Base-by-base conservation (phyloP, 2,888 invertebrate species). In the Bimastos eiseni region DNA sequence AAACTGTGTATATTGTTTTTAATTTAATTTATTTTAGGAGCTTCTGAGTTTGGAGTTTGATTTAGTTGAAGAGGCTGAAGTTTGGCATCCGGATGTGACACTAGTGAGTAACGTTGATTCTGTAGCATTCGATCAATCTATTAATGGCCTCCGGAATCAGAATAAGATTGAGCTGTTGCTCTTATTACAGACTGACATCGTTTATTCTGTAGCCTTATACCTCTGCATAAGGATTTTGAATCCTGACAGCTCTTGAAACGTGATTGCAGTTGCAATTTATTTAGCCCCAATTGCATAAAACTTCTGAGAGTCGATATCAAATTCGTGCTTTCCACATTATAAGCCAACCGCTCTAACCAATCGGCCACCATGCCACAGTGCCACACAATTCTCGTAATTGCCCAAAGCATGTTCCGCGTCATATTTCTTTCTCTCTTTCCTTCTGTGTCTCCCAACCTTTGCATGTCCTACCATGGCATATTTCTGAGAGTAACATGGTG, bases 21-120 rank as follows among this genome's bases (percentile, higher is more conserved):
- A 6, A 24, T 83, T 30, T 38, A 3, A 83, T 36, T 89, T 33
- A 34, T 83, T 90, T 8, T 91, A 95, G 94, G 94, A 94, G 89
- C 93, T 96, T 88, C 93, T 96, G 44, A 93, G 94, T 24, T 93
- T 96, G n/a, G 93, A 94, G 91, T 96, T 95, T 93, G 93, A 94
- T 84, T 93, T 94, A 91, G 92, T 95, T n/a, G 91, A 93, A 30
- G 93, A 94, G 92, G 94, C 95, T 17, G 94, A 95, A 83, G 94
- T 94, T 6, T 96, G 96, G 95, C 95, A 95, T 93, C 94, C 94
- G 88, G 96, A 95, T 93, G 95, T 96, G 15, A 93, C 94, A 91
- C 93, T 95, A 94, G 95, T 96, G 21, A 70, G 91, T 49, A 86
- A 17, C 17, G 2, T 86, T 86, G 19, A 33, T 86, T 36, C 5